Conservation (phyloP, 2,888 invertebrate species). For the Unio delphinus region DNA sequence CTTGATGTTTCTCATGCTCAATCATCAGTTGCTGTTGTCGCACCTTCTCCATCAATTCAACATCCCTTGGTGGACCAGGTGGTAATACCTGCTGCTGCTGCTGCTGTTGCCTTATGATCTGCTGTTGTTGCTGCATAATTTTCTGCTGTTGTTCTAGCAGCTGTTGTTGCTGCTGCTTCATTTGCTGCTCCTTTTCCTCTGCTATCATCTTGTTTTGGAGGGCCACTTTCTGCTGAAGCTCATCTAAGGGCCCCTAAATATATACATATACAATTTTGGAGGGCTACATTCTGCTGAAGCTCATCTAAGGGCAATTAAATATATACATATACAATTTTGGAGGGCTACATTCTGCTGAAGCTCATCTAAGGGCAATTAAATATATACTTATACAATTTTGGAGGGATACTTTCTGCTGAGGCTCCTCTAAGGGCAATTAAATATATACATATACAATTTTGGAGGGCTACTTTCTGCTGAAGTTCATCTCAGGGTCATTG, state of each 20-base stretch:
- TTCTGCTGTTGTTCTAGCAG: constrained; percentile 14
- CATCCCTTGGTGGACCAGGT: constrained; percentile 13
- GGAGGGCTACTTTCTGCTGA: constrained; percentile 47
- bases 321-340: too few species aligned
- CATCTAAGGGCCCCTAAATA: constrained; percentile 8
- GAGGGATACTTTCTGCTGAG: constrained; percentile 51
- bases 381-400: too few species aligned
- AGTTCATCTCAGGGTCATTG: constrained; percentile 25
- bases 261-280: too few species aligned
- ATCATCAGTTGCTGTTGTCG: constrained; percentile 61
- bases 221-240: constrained; percentile 54
- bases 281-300: too few species aligned
- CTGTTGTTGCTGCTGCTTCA: constrained; percentile 35
- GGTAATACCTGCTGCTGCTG: constrained; percentile 25
- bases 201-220: constrained; percentile 56
- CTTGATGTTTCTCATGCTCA: constrained; percentile 51
- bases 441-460: too few species aligned
- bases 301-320: too few species aligned
- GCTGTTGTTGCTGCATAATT: constrained; percentile 30
- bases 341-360: too few species aligned
- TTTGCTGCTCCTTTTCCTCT: constrained; percentile 35
- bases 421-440: constrained; percentile 16
- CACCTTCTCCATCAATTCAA: constrained; percentile 60
- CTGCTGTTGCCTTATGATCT: constrained; percentile 20
- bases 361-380: too few species aligned